Percentiles rank a stretch among this genome's conserved stretches.
These are phyloP conservation scores for Parauchenoglanis ngamensis DNA, from an alignment of 2,797 vertebrate genomes.

Conservation along the genomic window DNA sequence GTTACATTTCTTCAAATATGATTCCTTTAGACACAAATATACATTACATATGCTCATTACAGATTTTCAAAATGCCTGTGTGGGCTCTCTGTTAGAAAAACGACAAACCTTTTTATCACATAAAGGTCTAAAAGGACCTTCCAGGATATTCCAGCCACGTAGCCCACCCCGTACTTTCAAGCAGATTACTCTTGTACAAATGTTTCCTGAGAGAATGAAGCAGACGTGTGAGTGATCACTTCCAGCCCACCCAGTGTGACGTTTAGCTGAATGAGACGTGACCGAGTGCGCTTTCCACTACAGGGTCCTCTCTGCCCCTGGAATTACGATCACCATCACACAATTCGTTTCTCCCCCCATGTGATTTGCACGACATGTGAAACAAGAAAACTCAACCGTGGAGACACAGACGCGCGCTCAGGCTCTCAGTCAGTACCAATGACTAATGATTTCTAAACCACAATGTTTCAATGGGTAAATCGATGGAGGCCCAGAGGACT, in stretches of 20 bases:
- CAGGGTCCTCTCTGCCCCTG: background rate
- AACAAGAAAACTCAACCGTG: background rate
- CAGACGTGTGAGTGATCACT: slow-evolving; percentile 18
- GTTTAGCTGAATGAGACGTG: slow-evolving; percentile 1
- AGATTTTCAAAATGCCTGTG: background rate
- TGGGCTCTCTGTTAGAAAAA: background rate
- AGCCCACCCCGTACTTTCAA: background rate
- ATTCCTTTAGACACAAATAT: too few species aligned
- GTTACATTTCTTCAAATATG: too few species aligned
- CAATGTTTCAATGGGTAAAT: background rate
- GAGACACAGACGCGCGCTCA: background rate
- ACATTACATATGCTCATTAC: background rate
- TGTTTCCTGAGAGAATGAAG: background rate
- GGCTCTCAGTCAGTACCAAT: background rate
- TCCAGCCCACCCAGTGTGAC: slow-evolving; percentile 15
- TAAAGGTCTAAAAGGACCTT: background rate
- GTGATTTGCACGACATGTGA: background rate
- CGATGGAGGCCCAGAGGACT: background rate
- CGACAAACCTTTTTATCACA: background rate
- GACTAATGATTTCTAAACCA: background rate
- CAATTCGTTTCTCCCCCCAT: too few species aligned
- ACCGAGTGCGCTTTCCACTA: too few species aligned
- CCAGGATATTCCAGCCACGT: background rate
- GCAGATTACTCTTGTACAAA: background rate
- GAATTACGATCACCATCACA: background rate